phyloP scores from a whole-genome alignment of 1,140 invertebrate species.

The Anagrus nilaparvatae region DNA sequence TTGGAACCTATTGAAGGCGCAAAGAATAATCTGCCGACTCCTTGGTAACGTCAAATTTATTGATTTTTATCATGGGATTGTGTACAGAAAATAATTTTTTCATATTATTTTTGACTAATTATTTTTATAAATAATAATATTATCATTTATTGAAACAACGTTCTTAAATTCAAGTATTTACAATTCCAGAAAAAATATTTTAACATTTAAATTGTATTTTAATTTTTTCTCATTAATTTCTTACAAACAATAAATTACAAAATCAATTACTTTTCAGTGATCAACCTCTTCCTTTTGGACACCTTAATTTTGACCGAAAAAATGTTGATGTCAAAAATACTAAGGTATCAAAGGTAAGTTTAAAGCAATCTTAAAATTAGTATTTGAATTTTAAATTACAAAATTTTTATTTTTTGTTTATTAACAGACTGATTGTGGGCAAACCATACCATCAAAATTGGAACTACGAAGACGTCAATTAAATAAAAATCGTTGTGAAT shows the following conservation, averaged over 20 bases:
- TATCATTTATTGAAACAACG: too few species aligned
- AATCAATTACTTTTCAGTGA: slow-evolving; percentile 41
- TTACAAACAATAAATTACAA: too few species aligned
- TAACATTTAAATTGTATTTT: slow-evolving; percentile 17
- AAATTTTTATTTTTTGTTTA: slow-evolving; percentile 6
- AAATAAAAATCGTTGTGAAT: slow-evolving; percentile 47
- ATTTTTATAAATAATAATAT: too few species aligned
- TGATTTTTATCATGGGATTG: too few species aligned
- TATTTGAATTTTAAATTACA: slow-evolving; percentile 15
- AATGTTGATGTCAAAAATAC: slow-evolving; percentile 72
- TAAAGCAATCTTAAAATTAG: slow-evolving; percentile 47
- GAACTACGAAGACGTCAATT: slow-evolving; percentile 51
- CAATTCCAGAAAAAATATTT: slow-evolving; percentile 5
- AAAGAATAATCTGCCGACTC: slow-evolving; percentile 27
- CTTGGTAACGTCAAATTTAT: slow-evolving; percentile 29
- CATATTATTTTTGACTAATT: too few species aligned
- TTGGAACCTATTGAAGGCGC: slow-evolving; percentile 34
- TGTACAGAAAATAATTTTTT: too few species aligned
- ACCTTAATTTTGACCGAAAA: slow-evolving; percentile 78
- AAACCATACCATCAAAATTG: slow-evolving; percentile 45
- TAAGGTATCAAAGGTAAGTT: slow-evolving; percentile 74
- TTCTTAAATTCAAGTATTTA: too few species aligned
- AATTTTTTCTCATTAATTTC: slow-evolving; percentile 17
- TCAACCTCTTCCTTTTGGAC: slow-evolving; percentile 48
- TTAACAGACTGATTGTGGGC: slow-evolving; percentile 45